Conservation (phyloP, 2,113 vertebrate genomes). For the Haemorhous mexicanus region DNA sequence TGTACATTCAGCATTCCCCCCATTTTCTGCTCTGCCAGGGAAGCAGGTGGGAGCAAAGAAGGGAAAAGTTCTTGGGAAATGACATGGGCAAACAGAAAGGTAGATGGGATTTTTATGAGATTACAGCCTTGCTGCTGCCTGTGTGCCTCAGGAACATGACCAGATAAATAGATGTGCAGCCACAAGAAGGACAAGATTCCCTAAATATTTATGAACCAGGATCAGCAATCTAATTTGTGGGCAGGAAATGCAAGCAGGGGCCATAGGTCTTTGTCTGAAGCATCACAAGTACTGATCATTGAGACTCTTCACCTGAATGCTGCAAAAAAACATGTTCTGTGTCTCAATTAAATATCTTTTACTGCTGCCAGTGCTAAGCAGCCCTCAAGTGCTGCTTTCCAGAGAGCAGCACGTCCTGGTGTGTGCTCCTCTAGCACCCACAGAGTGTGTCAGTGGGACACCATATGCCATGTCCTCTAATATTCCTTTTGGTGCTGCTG, state of each 20-base stretch:
- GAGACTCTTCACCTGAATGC: background rate
- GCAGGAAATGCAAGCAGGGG: background rate
- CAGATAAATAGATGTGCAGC: background rate
- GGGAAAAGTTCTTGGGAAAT: background rate
- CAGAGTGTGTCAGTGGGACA: background rate
- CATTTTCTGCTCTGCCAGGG: background rate
- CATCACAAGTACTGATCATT: background rate
- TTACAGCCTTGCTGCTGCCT: background rate
- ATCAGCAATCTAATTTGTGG: background rate
- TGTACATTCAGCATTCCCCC: background rate
- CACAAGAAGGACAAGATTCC: background rate
- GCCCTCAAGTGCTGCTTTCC: background rate
- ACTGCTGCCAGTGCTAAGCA: background rate
- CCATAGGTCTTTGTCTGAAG: background rate
- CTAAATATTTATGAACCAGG: conserved; percentile 19
- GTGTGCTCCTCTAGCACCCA: background rate
- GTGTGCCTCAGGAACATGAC: background rate
- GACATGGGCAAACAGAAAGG: background rate
- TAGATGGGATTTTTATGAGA: background rate
- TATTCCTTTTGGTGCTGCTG: background rate
- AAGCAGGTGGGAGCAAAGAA: background rate
- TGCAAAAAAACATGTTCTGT: background rate
- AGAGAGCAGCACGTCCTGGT: background rate
- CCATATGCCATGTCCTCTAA: background rate
- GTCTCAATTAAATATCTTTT: background rate